Evolutionary conservation across 2,888 invertebrate species (phyloP).

Genomic region (Sinodicranocentrus sp.): DNA sequence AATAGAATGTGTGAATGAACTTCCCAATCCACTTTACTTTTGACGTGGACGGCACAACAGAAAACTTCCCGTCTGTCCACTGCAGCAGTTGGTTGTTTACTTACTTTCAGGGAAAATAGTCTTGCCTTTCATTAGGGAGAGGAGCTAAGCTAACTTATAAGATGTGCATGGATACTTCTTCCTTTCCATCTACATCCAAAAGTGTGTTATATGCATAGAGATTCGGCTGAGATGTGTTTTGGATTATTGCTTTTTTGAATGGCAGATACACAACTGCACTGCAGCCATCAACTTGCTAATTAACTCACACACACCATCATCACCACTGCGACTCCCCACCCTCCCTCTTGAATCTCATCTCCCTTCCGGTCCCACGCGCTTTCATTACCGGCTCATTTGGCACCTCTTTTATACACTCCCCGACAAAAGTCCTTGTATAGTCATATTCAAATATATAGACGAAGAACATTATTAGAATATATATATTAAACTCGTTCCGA

Average conservation of each 20-base stretch:
- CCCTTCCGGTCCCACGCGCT: constrained; percentile 70
- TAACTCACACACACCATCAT: constrained; percentile 71
- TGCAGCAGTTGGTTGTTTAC: constrained; percentile 43
- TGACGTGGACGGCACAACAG: constrained; percentile 20
- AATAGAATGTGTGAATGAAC: constrained; percentile 9
- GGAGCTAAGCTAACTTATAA: constrained; percentile 43
- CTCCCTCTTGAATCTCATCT: constrained; percentile 60
- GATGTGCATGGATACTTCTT: constrained; percentile 35
- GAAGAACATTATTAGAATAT: background rate
- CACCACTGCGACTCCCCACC: background rate
- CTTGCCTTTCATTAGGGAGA: background rate
- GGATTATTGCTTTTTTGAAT: constrained; percentile 58
- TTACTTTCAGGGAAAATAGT: constrained; percentile 21
- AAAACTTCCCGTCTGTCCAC: constrained; percentile 31
- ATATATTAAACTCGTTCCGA: background rate
- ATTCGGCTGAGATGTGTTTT: too few relatives aligned
- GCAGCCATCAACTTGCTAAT: constrained; percentile 70
- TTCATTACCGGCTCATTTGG: constrained; percentile 69
- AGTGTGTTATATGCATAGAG: background rate
- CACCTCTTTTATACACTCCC: constrained; percentile 46
- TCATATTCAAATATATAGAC: constrained; percentile 25
- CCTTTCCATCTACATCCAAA: background rate
- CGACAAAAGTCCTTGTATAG: background rate
- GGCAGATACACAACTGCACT: constrained; percentile 43
- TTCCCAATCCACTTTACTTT: constrained; percentile 34